Percentiles rank a stretch among this genome's conserved stretches.
Conservation (phyloP, 2,888 invertebrate species). For the Fragum whitleyi region DNA sequence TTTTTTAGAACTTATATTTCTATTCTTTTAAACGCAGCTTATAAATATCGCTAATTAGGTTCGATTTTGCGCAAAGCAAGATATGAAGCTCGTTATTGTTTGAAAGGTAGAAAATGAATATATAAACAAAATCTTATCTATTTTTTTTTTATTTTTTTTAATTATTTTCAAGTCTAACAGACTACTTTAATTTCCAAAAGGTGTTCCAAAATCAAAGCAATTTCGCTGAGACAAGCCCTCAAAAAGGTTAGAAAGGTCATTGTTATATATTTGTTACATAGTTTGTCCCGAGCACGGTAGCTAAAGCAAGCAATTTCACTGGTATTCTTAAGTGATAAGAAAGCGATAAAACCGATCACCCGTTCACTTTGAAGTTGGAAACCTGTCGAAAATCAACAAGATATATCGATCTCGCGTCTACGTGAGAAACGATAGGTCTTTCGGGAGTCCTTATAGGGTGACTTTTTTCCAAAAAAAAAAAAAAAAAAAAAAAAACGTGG, state of each 20-base stretch:
- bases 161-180: no score
- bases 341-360: conserved; percentile 12
- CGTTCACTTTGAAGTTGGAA: conserved; percentile 26
- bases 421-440: conserved; percentile 8
- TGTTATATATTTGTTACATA: conserved; percentile 14
- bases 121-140: no score
- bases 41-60: no score
- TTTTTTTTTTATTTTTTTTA: no score
- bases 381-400: conserved; percentile 18
- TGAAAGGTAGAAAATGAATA: no score
- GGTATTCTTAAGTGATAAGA: conserved; percentile 17
- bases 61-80: no score
- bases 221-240: not conserved
- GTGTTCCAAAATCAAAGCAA: not conserved
- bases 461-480: no score
- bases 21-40: no score
- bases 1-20: no score
- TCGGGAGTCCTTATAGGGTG: not conserved
- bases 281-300: not conserved
- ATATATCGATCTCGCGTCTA: conserved; percentile 11
- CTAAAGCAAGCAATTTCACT: not conserved
- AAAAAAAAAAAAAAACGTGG: not conserved
- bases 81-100: no score
- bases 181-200: no score
- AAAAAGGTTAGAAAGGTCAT: not conserved